phyloP scores from a whole-genome alignment of 2,113 vertebrate genomes.

The Marmota flaviventris region DNA sequence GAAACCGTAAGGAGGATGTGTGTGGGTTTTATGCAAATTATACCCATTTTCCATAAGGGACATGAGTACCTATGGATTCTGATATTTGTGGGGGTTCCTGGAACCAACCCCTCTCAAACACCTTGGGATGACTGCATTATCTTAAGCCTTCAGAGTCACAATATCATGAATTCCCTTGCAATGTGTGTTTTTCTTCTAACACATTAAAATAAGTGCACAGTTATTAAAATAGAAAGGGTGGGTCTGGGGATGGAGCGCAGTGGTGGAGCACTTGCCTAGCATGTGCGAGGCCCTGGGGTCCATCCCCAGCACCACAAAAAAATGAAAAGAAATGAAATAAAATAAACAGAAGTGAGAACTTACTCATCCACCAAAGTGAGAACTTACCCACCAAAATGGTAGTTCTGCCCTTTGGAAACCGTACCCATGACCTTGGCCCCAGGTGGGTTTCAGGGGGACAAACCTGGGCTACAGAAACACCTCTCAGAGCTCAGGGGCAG shows the following conservation, averaged over 20 bases:
- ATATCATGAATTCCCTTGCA: background rate
- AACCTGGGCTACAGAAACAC: background rate
- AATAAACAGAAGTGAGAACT: background rate
- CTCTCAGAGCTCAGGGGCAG: background rate
- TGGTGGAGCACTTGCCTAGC: background rate
- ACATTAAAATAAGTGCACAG: background rate
- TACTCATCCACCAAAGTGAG: background rate
- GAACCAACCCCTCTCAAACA: background rate
- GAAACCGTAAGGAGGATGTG: background rate
- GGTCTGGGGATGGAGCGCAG: background rate
- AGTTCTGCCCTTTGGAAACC: background rate
- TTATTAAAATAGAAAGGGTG: background rate
- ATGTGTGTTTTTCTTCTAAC: background rate
- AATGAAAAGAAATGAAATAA: background rate
- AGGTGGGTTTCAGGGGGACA: rapidly evolving
- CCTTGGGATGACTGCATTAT: background rate
- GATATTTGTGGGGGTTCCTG: background rate
- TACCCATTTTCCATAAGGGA: background rate
- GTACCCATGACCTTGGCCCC: rapidly evolving
- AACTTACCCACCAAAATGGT: background rate
- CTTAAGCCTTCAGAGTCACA: background rate
- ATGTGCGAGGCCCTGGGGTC: background rate
- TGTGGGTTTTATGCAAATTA: background rate
- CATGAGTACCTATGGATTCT: background rate
- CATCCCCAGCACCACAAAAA: background rate